Conservation (phyloP, 2,888 invertebrate species). For the Heliconius erato region DNA sequence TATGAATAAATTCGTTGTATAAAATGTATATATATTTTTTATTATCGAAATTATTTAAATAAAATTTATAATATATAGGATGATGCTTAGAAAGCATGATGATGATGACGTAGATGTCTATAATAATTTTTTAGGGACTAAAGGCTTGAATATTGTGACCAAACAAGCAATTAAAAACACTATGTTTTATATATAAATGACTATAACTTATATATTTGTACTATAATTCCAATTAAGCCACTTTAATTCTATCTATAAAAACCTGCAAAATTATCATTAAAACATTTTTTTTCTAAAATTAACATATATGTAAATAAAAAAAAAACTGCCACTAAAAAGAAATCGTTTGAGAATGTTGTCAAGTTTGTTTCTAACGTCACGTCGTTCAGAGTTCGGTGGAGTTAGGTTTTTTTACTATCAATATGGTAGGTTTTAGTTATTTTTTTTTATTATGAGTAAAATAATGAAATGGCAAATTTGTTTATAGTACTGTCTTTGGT, state of each 20-base stretch:
- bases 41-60: too few relatives aligned
- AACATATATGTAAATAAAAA: background rate
- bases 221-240: slow-evolving; percentile 12
- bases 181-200: background rate
- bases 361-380: slow-evolving; percentile 64
- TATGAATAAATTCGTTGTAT: too few relatives aligned
- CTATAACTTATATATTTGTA: background rate
- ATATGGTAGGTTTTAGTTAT: slow-evolving; percentile 80
- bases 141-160: background rate
- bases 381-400: slow-evolving; percentile 62
- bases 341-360: slow-evolving; percentile 60
- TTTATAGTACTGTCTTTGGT: slow-evolving; percentile 64
- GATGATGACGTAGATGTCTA: background rate
- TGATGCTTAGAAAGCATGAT: too few relatives aligned
- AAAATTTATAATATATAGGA: too few relatives aligned
- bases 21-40: too few relatives aligned
- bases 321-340: slow-evolving; percentile 53
- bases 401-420: slow-evolving; percentile 68
- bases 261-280: background rate
- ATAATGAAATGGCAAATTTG: slow-evolving; percentile 69
- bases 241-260: background rate
- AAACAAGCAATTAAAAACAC: background rate
- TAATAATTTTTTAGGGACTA: background rate
- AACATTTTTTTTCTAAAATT: background rate
- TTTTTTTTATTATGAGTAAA: slow-evolving; percentile 75